Base-by-base conservation (phyloP, 2,888 invertebrate species). In the Physocephala rufipes region DNA sequence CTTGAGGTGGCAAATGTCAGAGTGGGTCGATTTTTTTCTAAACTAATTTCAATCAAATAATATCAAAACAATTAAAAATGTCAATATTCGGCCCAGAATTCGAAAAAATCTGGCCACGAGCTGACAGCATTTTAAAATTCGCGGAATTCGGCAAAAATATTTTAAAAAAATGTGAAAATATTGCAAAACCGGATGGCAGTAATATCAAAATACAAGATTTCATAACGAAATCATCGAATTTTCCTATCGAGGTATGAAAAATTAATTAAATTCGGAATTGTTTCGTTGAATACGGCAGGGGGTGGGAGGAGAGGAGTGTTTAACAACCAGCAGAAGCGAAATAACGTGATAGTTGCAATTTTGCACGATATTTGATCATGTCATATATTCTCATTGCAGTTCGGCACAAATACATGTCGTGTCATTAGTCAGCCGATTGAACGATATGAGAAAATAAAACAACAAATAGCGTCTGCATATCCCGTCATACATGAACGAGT, bases 401-500 rank as follows among this genome's bases (percentile, higher is more conserved):
- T 86, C 70, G 84, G 84, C n/a, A 82, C 84, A 3, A 77, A 83
- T 19, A 81, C 79, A 5, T 85, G 85, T 26, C 81, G 84, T 1
- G 79, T 84, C 0, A 49, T 76, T 3, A 79, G 78, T 5, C 85
- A 85, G 64, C 81, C 82, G 0, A 73, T 74, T 67, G 73, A 74
- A 15, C 80, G 82, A 1, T 75, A 79, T 71, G 71, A 64, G 0
- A 12, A 68, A 19, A 85, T 86, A 63, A 75, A 79, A 43, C 63
- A 81, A 62, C 83, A 86, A 76, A 81, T 84, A 12, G 85, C 86
- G 1, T 91, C 91, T 0, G 90, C 88, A 0, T 92, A 92, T 81
- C 92, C 92, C 0, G 74, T 92, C 2, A 87, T 92, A 74, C 92
- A 92, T 76, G 92, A 92, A 79, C 87, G 90, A 65, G 89, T 89